These are phyloP conservation scores for Tinea trinotella DNA, from an alignment of 2,888 invertebrate species.

Conservation along the genomic window DNA sequence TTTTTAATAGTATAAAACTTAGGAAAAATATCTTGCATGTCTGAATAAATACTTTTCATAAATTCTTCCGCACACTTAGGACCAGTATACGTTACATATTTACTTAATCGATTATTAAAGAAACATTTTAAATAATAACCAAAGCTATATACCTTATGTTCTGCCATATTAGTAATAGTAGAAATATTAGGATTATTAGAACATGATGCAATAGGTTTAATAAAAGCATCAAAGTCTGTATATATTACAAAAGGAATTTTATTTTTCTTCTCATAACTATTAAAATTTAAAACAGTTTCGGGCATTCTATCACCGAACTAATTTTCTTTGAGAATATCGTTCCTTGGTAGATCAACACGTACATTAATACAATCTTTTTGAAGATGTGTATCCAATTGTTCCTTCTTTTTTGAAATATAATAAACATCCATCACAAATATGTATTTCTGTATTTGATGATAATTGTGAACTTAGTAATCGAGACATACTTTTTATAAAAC, in stretches of 20 bases:
- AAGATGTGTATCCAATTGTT: too few relatives aligned
- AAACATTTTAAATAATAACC: not conserved
- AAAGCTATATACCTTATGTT: conserved; percentile 2
- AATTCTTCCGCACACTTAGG: not conserved
- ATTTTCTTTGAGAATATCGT: not conserved
- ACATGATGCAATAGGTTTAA: conserved; percentile 1
- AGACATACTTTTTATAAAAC: too few relatives aligned
- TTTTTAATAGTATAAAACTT: not conserved
- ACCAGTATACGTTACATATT: conserved; percentile 6
- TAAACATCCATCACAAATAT: too few relatives aligned
- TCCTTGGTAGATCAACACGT: not conserved
- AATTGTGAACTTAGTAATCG: too few relatives aligned
- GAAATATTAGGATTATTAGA: not conserved
- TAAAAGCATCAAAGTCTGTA: conserved; percentile 7
- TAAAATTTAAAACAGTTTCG: not conserved
- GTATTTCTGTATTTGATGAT: too few relatives aligned
- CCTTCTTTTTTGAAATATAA: too few relatives aligned
- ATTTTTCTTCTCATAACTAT: not conserved
- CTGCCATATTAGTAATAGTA: not conserved
- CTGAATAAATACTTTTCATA: not conserved
- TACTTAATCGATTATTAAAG: not conserved
- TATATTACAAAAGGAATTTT: conserved; percentile 12
- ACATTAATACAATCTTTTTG: not conserved
- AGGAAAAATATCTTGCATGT: not conserved
- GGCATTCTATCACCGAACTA: not conserved